Base-by-base conservation (phyloP, 2,888 invertebrate genomes). In the Ochropacha duplaris region DNA sequence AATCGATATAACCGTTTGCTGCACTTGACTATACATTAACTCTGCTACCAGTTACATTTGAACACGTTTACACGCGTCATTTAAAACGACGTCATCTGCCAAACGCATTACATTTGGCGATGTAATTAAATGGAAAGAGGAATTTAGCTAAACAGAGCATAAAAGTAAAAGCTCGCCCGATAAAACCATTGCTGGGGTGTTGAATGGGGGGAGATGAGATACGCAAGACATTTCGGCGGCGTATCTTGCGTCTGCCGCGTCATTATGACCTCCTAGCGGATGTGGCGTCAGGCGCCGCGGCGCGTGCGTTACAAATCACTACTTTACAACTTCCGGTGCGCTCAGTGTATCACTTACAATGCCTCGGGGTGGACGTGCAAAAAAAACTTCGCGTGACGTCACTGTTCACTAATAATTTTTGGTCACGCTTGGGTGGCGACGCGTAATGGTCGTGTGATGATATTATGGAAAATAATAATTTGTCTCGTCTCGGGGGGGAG, bases 281-380 rank as follows among this genome's bases (percentile, higher is more conserved):
- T 89, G 87, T 83, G 81, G 74, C 85, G 89, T 83, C 89, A 86
- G 89, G 84, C 89, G 90, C 76, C 87, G 86, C 87, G 89, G 87
- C 93, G 93, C 91, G 93, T 92, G 93, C 92, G 87, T 93, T 89
- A 90, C 93, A 93, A 93, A 93, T 93, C 92, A 91, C 92, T 91
- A 90, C 92, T 92, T 92, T 93, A 93, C 93, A 90, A 92, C 93
- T 90, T 93, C 93, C 93, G 89, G 81, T 76, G 78, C 67, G 72
- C 76, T 76, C 86, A 90, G 83, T 89, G 71, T 79, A 71, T 76
- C 79, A 70, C 71, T 76, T 71, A 79, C 76, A 71, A 76, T 77
- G 71, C 79, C 61, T 72, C 74, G 73, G 72, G 72, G 66, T 78
- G 85, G 86, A 87, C 86, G 87, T 83, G 84, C 83, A 82, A 78